These are phyloP conservation scores for Tachypleus tridentatus DNA, from an alignment of 1,140 invertebrate genomes.

Conservation along the genomic window DNA sequence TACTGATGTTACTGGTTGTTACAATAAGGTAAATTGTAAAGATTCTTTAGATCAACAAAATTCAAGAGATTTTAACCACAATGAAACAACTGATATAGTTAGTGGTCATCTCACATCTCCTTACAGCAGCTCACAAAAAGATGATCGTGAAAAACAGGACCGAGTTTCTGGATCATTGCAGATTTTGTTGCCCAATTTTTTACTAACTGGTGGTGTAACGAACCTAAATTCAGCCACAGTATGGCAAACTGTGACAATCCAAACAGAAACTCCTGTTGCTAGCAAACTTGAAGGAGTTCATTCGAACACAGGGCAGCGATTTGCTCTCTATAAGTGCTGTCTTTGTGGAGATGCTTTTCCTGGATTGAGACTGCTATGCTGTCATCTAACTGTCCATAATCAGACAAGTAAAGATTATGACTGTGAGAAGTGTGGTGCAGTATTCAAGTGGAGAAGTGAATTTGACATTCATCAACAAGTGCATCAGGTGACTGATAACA, in stretches of 20 bases:
- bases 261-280: slow-evolving; percentile 34
- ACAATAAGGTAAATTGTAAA: background rate
- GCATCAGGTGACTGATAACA: too few relatives aligned
- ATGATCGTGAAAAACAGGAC: background rate
- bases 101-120: too few relatives aligned
- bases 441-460: slow-evolving; percentile 24
- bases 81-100: too few relatives aligned
- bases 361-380: slow-evolving; percentile 30
- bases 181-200: background rate
- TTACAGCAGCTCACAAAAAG: background rate
- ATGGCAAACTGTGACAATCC: slow-evolving; percentile 19
- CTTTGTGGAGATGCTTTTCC: slow-evolving; percentile 35
- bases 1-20: background rate
- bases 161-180: background rate
- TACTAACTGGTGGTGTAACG: slow-evolving; percentile 4
- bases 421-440: slow-evolving; percentile 26
- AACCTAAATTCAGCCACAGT: background rate
- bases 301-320: slow-evolving; percentile 30
- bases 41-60: too few relatives aligned
- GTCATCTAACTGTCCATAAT: slow-evolving; percentile 34
- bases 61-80: too few relatives aligned
- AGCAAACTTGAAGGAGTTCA: slow-evolving; percentile 36
- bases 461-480: slow-evolving; percentile 22
- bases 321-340: slow-evolving; percentile 38
- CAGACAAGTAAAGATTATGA: slow-evolving; percentile 15